Conservation (phyloP, 2,113 vertebrate genomes). For the Aplodontia rufa region DNA sequence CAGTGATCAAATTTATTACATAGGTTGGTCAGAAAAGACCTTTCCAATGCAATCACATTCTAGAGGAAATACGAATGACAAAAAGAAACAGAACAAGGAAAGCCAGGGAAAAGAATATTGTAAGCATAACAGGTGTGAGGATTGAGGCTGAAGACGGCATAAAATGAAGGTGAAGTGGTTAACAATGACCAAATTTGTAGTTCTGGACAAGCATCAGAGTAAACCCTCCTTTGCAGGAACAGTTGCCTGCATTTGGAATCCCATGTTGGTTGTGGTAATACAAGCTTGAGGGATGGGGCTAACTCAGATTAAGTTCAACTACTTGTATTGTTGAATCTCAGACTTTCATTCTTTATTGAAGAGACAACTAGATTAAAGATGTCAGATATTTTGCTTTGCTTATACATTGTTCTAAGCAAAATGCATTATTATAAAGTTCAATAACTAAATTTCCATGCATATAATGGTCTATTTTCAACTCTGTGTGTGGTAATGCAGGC, state of each 20-base stretch:
- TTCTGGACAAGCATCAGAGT: background rate
- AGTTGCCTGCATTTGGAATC: background rate
- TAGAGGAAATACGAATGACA: background rate
- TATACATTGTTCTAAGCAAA: background rate
- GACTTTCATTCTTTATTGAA: background rate
- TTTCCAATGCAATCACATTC: background rate
- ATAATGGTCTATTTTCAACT: background rate
- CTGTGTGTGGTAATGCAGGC: background rate
- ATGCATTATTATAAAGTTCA: background rate
- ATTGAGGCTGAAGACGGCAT: background rate
- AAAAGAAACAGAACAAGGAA: background rate
- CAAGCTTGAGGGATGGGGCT: accelerated
- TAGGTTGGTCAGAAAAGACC: background rate
- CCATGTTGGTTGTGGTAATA: background rate
- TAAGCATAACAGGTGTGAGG: background rate
- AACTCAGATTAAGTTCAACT: no score
- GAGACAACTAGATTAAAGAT: background rate
- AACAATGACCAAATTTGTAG: background rate
- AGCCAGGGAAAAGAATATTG: background rate
- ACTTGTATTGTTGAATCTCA: background rate
- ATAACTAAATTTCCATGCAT: background rate
- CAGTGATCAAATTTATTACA: background rate
- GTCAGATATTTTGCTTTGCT: background rate
- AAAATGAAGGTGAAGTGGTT: background rate
- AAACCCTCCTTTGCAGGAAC: background rate